phyloP scores from a whole-genome alignment of 2,113 vertebrate species.

The Oreochromis spilurus region DNA sequence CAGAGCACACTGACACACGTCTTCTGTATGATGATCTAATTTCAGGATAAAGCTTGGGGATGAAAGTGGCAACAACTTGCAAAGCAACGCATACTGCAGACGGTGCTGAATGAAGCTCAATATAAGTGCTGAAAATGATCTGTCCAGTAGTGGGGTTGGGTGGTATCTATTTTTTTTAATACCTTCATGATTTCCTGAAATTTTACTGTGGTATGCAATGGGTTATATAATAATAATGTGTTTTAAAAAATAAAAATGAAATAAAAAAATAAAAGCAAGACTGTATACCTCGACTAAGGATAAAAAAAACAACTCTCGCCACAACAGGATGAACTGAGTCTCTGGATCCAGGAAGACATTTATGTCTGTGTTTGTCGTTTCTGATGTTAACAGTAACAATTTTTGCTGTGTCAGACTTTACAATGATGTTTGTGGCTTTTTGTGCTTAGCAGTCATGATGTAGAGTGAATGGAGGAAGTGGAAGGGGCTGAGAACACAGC shows the following conservation, averaged over 20 bases:
- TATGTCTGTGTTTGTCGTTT: background rate
- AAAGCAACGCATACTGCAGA: background rate
- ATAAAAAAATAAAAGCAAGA: background rate
- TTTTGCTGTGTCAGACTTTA: background rate
- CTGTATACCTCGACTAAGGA: background rate
- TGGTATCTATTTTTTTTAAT: background rate
- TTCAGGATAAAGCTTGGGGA: background rate
- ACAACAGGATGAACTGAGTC: background rate
- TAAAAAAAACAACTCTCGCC: background rate
- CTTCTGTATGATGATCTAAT: background rate
- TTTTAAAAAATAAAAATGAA: accelerated
- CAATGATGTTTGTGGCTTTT: background rate
- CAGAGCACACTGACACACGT: background rate
- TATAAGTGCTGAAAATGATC: background rate
- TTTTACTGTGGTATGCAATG: background rate
- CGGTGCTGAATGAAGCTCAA: background rate
- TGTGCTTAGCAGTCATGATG: background rate
- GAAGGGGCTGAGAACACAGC: background rate
- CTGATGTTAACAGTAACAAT: background rate
- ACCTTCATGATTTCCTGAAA: accelerated
- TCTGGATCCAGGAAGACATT: background rate
- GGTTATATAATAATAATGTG: background rate
- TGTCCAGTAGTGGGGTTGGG: background rate
- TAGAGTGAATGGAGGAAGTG: background rate
- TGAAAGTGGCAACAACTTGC: background rate